Conservation (phyloP, 2,797 vertebrate genomes). For the Crenichthys baileyi region DNA sequence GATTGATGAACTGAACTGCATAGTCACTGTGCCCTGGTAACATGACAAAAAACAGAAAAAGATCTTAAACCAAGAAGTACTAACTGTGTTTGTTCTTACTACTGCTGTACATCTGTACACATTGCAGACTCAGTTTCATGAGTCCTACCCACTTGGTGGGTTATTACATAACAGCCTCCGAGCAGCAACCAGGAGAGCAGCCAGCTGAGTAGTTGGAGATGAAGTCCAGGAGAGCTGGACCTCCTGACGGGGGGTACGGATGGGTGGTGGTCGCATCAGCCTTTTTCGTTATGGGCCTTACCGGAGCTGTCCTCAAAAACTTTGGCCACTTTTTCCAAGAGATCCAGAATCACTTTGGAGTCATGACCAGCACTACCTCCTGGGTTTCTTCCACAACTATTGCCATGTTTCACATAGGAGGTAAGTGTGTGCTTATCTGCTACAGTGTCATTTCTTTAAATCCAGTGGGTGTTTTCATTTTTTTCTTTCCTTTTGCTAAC, state of each 20-base stretch:
- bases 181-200: constrained; percentile 6
- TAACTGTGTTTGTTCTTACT: neutral
- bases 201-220: constrained; percentile 32
- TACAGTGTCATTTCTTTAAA: neutral
- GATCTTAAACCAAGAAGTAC: neutral
- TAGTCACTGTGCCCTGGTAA: too few species aligned
- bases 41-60: too few species aligned
- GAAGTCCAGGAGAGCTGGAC: constrained; percentile 25
- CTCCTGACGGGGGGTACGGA: constrained; percentile 79
- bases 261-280: constrained; percentile 82
- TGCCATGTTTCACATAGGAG: constrained; percentile 81
- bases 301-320: constrained; percentile 77
- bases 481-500: neutral
- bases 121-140: constrained; percentile 43
- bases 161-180: constrained; percentile 6
- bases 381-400: constrained; percentile 82
- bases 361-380: constrained; percentile 81
- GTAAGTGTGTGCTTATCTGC: constrained; percentile 46
- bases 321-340: constrained; percentile 84
- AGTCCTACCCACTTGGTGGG: neutral
- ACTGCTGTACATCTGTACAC: neutral
- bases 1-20: too few species aligned
- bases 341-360: constrained; percentile 80
- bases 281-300: constrained; percentile 81
- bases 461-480: accelerated